phyloP scores from a whole-genome alignment of 2,888 invertebrate genomes.

The Perdita meconis region DNA sequence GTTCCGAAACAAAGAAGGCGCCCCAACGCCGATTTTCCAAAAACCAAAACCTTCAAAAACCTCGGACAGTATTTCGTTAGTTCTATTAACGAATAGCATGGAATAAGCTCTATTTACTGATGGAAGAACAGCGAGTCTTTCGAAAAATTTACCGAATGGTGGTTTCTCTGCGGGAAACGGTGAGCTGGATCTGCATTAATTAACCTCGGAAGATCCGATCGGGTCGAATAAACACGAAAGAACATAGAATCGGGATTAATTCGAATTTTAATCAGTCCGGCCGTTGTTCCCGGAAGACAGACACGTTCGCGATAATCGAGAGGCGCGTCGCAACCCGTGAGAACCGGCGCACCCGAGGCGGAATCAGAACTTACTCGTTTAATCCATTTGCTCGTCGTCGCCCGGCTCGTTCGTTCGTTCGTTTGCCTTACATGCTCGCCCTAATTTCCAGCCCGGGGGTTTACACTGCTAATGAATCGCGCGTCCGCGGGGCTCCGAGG shows the following conservation, averaged over 20 bases:
- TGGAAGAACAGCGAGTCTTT: too few relatives aligned
- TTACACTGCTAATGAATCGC: constrained; percentile 74
- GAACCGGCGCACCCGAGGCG: constrained; percentile 42
- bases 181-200: constrained; percentile 3
- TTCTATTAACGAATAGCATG: too few relatives aligned
- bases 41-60: too few relatives aligned
- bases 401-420: constrained; percentile 51
- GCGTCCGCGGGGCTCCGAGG: constrained; percentile 55
- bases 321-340: constrained; percentile 15
- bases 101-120: neutral
- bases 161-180: neutral
- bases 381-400: constrained; percentile 64
- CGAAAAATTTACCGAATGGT: too few relatives aligned
- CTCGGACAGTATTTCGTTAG: too few relatives aligned
- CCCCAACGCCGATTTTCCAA: neutral
- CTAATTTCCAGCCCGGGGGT: constrained; percentile 67
- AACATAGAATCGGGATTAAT: constrained; percentile 4
- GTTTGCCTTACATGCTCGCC: constrained; percentile 69
- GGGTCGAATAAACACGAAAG: neutral
- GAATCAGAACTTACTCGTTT: constrained; percentile 65
- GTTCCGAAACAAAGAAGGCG: neutral
- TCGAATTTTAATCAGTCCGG: constrained; percentile 42
- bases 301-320: constrained; percentile 37
- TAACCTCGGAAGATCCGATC: neutral
- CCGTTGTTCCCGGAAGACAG: neutral